A percentile compares a stretch with the other conserved stretches of the same genome.
These are phyloP conservation scores for Ammodytes marinus DNA, from an alignment of 2,113 vertebrate species.

Conservation along the genomic window DNA sequence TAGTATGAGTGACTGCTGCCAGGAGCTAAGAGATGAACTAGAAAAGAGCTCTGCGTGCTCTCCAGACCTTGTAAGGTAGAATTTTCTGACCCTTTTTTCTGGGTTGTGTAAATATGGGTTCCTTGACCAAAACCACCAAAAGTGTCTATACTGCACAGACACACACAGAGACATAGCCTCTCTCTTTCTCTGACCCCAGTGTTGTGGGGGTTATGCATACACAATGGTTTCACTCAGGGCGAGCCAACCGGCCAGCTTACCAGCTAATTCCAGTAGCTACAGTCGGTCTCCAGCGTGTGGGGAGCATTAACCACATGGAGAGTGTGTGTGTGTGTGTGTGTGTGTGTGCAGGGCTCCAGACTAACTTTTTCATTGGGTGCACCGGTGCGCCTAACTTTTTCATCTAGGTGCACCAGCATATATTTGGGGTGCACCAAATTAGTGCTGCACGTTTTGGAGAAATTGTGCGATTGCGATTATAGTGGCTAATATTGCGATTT, in stretches of 20 bases:
- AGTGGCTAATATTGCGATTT: too few species aligned
- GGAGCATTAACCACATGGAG: conserved; percentile 22
- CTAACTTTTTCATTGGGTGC: too few species aligned
- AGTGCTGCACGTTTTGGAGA: too few species aligned
- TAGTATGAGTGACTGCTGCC: conserved; percentile 35
- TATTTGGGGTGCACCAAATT: too few species aligned
- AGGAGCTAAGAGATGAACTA: conserved; percentile 19
- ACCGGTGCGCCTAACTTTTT: too few species aligned
- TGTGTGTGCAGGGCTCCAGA: too few species aligned
- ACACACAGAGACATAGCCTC: conserved; percentile 7
- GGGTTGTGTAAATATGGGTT: conserved; percentile 62
- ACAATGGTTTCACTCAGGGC: conserved; percentile 64
- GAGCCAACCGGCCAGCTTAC: conserved; percentile 52
- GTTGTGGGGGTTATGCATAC: conserved; percentile 56
- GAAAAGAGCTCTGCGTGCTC: conserved; percentile 23
- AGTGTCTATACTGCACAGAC: conserved; percentile 35
- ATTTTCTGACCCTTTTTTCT: conserved; percentile 45
- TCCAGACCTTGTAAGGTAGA: conserved; percentile 68
- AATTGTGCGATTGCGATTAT: too few species aligned
- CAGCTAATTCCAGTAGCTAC: conserved; percentile 63
- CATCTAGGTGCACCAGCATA: too few species aligned
- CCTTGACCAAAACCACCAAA: conserved; percentile 27
- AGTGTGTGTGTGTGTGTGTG: too few species aligned
- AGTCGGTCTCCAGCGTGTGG: conserved; percentile 40
- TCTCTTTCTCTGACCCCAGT: conserved; percentile 50